Evolutionary conservation across 2,797 vertebrate genomes (phyloP).

Genomic region (Sternarchorhynchus goeldii): DNA sequence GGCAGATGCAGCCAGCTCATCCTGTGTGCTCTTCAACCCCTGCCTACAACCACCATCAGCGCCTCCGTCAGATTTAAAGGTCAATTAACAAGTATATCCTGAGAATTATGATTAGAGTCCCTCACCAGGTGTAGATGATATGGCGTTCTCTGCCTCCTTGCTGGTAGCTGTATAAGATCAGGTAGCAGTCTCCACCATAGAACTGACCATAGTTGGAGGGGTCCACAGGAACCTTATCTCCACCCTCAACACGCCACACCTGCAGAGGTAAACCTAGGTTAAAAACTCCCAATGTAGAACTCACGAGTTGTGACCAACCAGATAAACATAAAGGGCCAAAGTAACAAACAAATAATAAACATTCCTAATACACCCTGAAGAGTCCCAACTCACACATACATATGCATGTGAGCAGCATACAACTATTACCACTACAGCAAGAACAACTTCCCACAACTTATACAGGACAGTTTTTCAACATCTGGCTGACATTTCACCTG

Average conservation of each 20-base stretch:
- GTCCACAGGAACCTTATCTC: slow-evolving; percentile 65
- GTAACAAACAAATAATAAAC: too few relatives aligned
- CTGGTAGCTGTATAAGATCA: slow-evolving; percentile 75
- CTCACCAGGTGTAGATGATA: slow-evolving; percentile 80
- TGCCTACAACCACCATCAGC: slow-evolving; percentile 68
- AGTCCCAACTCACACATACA: too few relatives aligned
- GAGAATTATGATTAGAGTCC: slow-evolving; percentile 1
- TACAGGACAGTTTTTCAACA: too few relatives aligned
- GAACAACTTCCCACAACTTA: too few relatives aligned
- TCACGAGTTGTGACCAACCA: too few relatives aligned
- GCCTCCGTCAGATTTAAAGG: neutral
- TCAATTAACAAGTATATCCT: neutral
- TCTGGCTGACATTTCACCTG: too few relatives aligned
- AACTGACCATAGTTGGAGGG: slow-evolving; percentile 71
- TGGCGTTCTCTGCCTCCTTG: slow-evolving; percentile 58
- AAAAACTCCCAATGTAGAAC: neutral
- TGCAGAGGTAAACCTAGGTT: slow-evolving; percentile 52
- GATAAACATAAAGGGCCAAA: too few relatives aligned
- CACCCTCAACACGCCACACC: slow-evolving; percentile 77
- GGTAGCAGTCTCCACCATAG: slow-evolving; percentile 80
- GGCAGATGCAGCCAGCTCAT: slow-evolving; percentile 73
- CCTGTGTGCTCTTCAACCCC: slow-evolving; percentile 68
- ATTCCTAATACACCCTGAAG: too few relatives aligned
- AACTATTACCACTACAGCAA: too few relatives aligned
- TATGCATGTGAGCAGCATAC: too few relatives aligned